These are phyloP conservation scores for Glaucomys volans DNA, from an alignment of 2,113 vertebrate species.

Conservation along the genomic window DNA sequence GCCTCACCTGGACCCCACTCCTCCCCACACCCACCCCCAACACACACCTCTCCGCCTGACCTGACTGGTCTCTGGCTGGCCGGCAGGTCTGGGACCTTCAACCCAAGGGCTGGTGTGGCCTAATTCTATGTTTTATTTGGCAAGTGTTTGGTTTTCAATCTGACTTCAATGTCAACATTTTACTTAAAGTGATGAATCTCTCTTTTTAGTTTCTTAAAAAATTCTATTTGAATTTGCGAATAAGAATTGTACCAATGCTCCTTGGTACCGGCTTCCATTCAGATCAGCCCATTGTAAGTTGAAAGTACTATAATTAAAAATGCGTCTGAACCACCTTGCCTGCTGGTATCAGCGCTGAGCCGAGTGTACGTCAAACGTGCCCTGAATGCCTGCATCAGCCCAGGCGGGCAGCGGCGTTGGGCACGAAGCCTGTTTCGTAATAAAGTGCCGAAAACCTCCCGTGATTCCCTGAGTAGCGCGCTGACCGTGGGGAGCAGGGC, in stretches of 20 bases:
- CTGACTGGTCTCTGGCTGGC: neutral
- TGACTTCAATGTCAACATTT: neutral
- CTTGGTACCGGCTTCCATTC: too few relatives aligned
- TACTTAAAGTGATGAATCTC: neutral
- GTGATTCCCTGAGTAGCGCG: neutral
- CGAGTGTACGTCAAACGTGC: neutral
- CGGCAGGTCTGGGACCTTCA: neutral
- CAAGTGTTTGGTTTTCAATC: neutral
- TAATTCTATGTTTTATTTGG: neutral
- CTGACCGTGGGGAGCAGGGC: neutral
- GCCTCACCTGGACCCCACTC: neutral
- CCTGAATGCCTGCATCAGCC: neutral
- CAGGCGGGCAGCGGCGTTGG: neutral
- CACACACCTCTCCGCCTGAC: neutral
- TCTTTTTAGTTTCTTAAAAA: neutral
- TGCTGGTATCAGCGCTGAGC: neutral
- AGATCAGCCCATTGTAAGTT: too few relatives aligned
- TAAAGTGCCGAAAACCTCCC: neutral
- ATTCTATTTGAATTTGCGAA: neutral
- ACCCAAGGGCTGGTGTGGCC: neutral
- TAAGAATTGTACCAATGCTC: neutral
- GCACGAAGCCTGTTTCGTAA: neutral
- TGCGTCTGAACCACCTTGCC: neutral
- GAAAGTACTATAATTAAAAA: neutral
- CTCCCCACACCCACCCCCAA: neutral